phyloP scores from a whole-genome alignment of 2,113 vertebrate genomes.

The Glaucomys volans region DNA sequence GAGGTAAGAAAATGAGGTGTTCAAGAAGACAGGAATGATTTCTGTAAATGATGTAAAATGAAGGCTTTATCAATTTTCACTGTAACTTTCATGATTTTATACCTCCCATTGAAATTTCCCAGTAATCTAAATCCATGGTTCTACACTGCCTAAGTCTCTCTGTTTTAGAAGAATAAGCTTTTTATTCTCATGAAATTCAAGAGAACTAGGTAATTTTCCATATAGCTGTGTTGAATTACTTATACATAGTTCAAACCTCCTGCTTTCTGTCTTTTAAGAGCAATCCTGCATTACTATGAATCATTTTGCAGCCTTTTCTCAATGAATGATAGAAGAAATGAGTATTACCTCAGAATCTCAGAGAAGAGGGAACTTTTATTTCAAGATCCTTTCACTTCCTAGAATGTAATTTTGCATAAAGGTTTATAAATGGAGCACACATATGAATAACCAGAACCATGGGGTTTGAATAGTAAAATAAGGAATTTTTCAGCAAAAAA shows the following conservation, averaged over 20 bases:
- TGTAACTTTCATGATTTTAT: background rate
- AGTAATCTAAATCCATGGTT: background rate
- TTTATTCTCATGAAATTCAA: background rate
- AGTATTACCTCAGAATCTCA: background rate
- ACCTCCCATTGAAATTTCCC: background rate
- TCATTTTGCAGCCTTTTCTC: background rate
- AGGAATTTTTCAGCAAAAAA: background rate
- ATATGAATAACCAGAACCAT: background rate
- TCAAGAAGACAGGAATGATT: background rate
- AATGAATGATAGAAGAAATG: background rate
- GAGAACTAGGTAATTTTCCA: conserved; percentile 7
- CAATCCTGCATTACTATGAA: background rate
- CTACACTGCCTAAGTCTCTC: background rate
- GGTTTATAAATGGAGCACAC: background rate
- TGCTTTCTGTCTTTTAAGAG: background rate
- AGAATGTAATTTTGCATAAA: background rate
- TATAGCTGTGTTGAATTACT: background rate
- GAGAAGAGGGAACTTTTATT: background rate
- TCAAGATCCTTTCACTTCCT: background rate
- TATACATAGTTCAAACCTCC: background rate
- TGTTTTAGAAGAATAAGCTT: background rate
- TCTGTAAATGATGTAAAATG: background rate
- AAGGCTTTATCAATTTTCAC: background rate
- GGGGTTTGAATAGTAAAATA: background rate
- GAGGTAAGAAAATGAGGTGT: background rate